Conservation (phyloP, 2,797 vertebrate species). For the Xenops minutus region DNA sequence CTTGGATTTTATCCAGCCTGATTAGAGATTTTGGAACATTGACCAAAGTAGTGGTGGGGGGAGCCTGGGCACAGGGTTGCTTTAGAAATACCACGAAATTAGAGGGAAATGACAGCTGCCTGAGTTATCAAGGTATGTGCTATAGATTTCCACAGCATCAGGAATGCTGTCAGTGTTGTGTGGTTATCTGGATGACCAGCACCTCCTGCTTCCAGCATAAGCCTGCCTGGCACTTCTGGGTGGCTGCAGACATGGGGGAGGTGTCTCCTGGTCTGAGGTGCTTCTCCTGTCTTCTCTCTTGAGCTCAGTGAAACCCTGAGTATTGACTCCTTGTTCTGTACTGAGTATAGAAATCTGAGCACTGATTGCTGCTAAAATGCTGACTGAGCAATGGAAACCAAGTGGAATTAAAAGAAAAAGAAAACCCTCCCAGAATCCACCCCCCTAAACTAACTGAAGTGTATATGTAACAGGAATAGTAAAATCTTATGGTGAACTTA, state of each 20-base stretch:
- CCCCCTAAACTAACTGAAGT: not conserved
- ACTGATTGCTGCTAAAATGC: not conserved
- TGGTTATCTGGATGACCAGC: not conserved
- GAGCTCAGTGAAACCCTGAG: not conserved
- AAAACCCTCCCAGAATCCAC: not conserved
- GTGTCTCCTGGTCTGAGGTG: not conserved
- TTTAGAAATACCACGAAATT: not conserved
- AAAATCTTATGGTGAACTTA: not conserved
- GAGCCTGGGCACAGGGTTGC: not conserved
- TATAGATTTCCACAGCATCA: not conserved
- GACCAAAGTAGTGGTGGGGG: not conserved
- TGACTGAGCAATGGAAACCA: not conserved
- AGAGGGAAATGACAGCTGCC: not conserved
- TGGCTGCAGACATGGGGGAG: not conserved
- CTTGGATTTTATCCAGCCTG: not conserved
- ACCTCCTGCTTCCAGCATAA: not conserved
- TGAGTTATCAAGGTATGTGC: not conserved
- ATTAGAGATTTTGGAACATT: not conserved
- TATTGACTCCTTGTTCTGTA: not conserved
- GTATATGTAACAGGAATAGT: accelerated
- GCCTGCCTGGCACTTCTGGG: not conserved
- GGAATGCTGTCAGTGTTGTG: not conserved
- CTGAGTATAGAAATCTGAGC: not conserved
- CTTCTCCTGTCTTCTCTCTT: not conserved
- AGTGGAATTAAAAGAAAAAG: not conserved